phyloP scores from a whole-genome alignment of 2,113 vertebrate species.

The Callithrix jacchus region DNA sequence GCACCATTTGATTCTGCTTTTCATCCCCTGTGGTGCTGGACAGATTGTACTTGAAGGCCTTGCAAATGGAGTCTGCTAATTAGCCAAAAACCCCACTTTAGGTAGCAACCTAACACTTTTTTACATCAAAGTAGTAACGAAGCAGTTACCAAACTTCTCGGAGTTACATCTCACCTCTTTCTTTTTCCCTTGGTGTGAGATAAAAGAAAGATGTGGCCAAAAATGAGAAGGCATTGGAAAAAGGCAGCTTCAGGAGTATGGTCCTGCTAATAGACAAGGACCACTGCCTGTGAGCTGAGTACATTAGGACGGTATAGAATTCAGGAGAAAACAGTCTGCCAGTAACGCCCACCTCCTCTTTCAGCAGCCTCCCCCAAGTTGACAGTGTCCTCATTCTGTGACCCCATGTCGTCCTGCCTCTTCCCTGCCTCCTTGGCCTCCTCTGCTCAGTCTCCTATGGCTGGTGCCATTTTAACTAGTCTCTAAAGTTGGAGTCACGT shows the following conservation, averaged over 20 bases:
- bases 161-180: neutral
- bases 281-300: neutral
- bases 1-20: neutral
- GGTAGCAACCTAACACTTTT: neutral
- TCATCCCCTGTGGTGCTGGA: neutral
- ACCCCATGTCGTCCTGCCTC: neutral
- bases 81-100: neutral
- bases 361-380: neutral
- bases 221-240: neutral
- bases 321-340: neutral
- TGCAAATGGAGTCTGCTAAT: neutral
- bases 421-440: neutral
- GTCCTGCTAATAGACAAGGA: neutral
- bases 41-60: neutral
- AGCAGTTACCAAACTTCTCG: neutral
- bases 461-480: neutral
- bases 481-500: neutral
- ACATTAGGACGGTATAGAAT: neutral
- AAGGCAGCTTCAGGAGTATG: neutral
- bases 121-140: neutral
- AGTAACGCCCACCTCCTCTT: neutral
- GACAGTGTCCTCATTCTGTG: neutral
- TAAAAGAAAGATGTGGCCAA: neutral
- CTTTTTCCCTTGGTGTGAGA: neutral
- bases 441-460: neutral